A percentile compares a stretch with the other conserved stretches of the same genome.
Evolutionary conservation across 2,888 invertebrate genomes (phyloP).

Genomic region (Cybosia mesomella): DNA sequence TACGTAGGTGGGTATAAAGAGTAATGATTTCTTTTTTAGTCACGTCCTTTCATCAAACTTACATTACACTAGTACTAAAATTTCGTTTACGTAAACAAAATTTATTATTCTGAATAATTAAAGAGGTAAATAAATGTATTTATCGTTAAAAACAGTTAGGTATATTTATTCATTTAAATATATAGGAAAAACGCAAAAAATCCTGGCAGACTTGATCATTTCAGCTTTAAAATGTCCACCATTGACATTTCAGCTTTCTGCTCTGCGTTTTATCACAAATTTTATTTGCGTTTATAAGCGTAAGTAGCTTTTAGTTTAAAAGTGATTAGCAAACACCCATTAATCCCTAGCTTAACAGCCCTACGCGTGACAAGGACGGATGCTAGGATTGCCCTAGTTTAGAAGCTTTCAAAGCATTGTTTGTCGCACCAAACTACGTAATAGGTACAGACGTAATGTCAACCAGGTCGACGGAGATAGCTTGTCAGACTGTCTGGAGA

Average conservation of each 20-base stretch:
- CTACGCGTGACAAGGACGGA: constrained; percentile 73
- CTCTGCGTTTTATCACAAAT: background rate
- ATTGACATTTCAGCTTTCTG: background rate
- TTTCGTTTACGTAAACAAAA: too few species aligned
- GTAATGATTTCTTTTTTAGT: too few species aligned
- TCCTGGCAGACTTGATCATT: background rate
- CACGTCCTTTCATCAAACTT: too few species aligned
- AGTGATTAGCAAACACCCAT: constrained; percentile 35
- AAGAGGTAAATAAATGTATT: background rate
- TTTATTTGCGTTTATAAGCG: constrained; percentile 14
- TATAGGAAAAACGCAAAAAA: too few species aligned
- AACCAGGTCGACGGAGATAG: constrained; percentile 54
- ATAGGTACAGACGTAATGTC: constrained; percentile 65
- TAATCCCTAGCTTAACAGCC: constrained; percentile 53
- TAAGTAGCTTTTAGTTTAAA: constrained; percentile 29
- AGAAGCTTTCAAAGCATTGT: constrained; percentile 79
- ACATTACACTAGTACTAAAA: too few species aligned
- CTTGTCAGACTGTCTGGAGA: constrained; percentile 69
- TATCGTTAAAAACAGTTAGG: background rate
- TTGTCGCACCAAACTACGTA: constrained; percentile 68
- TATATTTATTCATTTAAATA: too few species aligned
- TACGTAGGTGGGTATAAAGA: too few species aligned
- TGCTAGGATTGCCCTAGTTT: constrained; percentile 80
- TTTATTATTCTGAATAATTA: background rate
- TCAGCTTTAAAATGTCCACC: background rate